These are phyloP conservation scores for Drosophila ezoana DNA, from an alignment of 2,888 invertebrate genomes.

Conservation along the genomic window DNA sequence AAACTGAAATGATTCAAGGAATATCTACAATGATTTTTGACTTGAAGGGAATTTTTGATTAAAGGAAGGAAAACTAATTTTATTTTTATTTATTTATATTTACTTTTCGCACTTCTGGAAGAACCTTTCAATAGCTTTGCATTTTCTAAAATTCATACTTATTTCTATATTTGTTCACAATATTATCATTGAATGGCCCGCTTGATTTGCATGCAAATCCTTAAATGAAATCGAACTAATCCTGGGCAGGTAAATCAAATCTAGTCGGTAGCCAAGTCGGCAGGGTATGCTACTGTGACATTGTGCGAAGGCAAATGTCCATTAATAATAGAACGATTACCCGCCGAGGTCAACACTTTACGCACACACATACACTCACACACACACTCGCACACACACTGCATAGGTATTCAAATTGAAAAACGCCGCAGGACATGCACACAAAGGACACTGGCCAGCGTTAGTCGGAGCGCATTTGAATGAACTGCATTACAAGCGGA, in stretches of 20 bases:
- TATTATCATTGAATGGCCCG: not conserved
- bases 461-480: slow-evolving; percentile 41
- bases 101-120: not conserved
- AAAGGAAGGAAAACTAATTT: no score
- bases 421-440: slow-evolving; percentile 59
- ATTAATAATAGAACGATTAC: slow-evolving; percentile 77
- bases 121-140: no score
- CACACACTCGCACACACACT: slow-evolving; percentile 40
- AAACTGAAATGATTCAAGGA: no score
- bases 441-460: slow-evolving; percentile 48
- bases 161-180: not conserved
- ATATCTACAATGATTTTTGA: no score
- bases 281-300: slow-evolving; percentile 61
- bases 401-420: slow-evolving; percentile 70
- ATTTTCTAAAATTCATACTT: not conserved
- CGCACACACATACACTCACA: slow-evolving; percentile 32
- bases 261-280: slow-evolving; percentile 46
- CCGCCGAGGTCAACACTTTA: slow-evolving; percentile 71
- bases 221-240: slow-evolving; percentile 45
- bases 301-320: slow-evolving; percentile 64
- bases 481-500: slow-evolving; percentile 77
- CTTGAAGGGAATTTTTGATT: no score
- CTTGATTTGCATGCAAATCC: slow-evolving; percentile 36
- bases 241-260: slow-evolving; percentile 61
- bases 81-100: not conserved